Evolutionary conservation across 1,140 invertebrate species (phyloP), one percentile per base, ranked within the genome.

Genomic region (Musca vetustissima): DNA sequence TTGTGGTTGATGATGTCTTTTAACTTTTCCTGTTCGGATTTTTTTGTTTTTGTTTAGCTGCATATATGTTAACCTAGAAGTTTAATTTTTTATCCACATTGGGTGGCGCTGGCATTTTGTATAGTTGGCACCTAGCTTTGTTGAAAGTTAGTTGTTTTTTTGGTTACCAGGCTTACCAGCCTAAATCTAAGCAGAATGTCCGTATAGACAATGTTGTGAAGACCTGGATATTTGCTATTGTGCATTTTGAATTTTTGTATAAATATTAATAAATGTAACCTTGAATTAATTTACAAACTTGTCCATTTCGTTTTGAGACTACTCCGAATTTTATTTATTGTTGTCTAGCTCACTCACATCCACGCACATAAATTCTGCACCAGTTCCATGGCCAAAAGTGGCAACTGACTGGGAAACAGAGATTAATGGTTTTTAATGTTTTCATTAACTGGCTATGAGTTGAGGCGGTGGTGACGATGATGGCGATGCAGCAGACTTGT

Each of bases 211-310:
- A 1, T 43, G 11, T 13, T 43, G 36, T 8, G 36, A 43, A 43
- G 36, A 43, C 11, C 36, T 43, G 13, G 1, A 43, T 43, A 43
- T 52, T 52, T 52, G 17, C 21, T 52, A 3, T 15, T 0, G 1
- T 55, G 36, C 36, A 43, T 72, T 75, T 75, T 72, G 75, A 67
- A 68, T 64, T 70, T n/a, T n/a, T 76, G 74, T 74, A 75, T 75
- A 77, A 78, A 78, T 78, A 78, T 78, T 78, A 78, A 78, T 78
- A 78, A 78, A 76, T 76, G 78, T 76, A 73, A 75, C 50, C 66
- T 71, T 50, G 73, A 72, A 74, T 78, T 78, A 78, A 78, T 78
- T 78, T 72, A 76, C 73, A 61, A 61, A 61, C 57, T 61, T 61
- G 57, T 61, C 57, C 36, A 43, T 6, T 43, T n/a, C n/a, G 13